These are phyloP conservation scores for Paratrypauchen microcephalus DNA, from an alignment of 2,797 vertebrate species.

Conservation along the genomic window DNA sequence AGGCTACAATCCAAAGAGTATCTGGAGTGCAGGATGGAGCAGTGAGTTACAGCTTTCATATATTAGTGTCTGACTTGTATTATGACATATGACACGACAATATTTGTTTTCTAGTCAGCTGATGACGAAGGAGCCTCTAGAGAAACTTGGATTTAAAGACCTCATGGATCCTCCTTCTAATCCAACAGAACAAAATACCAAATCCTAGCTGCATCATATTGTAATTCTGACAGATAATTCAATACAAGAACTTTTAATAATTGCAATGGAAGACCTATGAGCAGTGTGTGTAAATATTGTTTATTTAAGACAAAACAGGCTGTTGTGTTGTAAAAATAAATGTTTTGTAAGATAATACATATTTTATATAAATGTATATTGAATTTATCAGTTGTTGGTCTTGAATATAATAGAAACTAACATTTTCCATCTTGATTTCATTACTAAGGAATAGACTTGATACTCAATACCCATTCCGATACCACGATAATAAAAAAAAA, in stretches of 20 bases:
- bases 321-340: neutral
- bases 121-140: constrained; percentile 88
- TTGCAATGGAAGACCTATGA: neutral
- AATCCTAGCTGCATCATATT: constrained; percentile 7
- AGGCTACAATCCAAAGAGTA: constrained; percentile 85
- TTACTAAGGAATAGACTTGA: no score
- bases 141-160: constrained; percentile 89
- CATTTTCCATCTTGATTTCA: no score
- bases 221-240: neutral
- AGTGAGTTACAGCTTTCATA: constrained; percentile 55
- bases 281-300: constrained; percentile 31
- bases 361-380: neutral
- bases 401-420: neutral
- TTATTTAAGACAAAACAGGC: constrained; percentile 24
- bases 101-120: constrained; percentile 70
- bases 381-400: neutral
- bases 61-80: no score
- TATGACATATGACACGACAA: neutral
- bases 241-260: neutral
- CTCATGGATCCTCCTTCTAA: constrained; percentile 68
- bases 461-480: no score
- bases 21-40: constrained; percentile 86
- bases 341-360: neutral
- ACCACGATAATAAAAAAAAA: no score
- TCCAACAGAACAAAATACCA: constrained; percentile 49